Conservation (phyloP, 2,888 invertebrate genomes). For the Hypena proboscidalis region DNA sequence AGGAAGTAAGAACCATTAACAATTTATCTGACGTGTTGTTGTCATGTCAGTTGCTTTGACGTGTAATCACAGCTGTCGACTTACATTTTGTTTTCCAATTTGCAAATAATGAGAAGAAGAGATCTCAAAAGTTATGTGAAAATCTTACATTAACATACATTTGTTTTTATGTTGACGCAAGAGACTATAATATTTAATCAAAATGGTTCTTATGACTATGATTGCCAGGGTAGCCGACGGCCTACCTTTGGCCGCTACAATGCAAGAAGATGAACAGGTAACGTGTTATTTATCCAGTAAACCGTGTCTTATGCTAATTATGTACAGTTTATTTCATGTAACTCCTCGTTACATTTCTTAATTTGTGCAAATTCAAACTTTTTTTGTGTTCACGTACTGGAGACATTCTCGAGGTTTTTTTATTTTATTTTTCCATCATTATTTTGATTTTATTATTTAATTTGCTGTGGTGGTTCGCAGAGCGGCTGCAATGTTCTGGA, state of each 20-base stretch:
- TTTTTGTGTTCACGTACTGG: conserved; percentile 31
- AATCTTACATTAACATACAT: conserved; percentile 34
- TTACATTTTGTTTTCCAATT: conserved; percentile 54
- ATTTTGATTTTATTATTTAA: conserved; percentile 56
- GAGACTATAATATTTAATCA: conserved; percentile 55
- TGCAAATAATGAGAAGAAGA: conserved; percentile 73
- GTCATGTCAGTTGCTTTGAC: conserved; percentile 69
- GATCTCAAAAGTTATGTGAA: conserved; percentile 51
- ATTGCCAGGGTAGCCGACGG: conserved; percentile 98
- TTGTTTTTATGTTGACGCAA: conserved; percentile 50
- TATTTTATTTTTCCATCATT: conserved; percentile 47
- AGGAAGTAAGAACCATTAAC: conserved; percentile 49
- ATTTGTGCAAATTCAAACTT: conserved; percentile 9
- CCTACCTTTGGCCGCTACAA: conserved; percentile 96
- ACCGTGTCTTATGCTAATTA: conserved; percentile 5
- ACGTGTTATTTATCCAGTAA: conserved; percentile 16
- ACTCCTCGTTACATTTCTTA: conserved; percentile 6
- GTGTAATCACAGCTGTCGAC: conserved; percentile 68
- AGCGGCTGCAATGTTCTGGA: conserved; percentile 97
- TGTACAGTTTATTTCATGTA: conserved; percentile 13
- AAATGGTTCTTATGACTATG: conserved; percentile 99
- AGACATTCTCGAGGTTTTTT: conserved; percentile 30
- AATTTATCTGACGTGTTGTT: conserved; percentile 67
- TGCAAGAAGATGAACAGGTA: conserved; percentile 99
- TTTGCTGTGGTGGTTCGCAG: conserved; percentile 86